Percentiles rank a stretch among this genome's conserved stretches.
These are phyloP conservation scores for Zonitis immaculata DNA, from an alignment of 2,888 invertebrate species.

Conservation along the genomic window DNA sequence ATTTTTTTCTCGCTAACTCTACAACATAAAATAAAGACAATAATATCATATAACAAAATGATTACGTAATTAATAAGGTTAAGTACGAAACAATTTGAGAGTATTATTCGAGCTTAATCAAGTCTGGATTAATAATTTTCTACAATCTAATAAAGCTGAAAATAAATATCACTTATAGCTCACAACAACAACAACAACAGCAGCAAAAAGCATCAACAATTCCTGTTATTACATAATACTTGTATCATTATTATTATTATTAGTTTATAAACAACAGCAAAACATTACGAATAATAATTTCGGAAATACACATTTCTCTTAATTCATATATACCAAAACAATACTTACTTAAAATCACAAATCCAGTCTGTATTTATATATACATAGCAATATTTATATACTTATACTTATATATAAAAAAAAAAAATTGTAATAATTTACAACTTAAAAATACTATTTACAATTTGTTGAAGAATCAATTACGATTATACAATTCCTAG, in stretches of 20 bases:
- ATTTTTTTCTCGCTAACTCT: no score
- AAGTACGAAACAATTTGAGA: slow-evolving; percentile 6
- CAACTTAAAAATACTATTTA: slow-evolving; percentile 30
- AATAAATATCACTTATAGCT: slow-evolving; percentile 15
- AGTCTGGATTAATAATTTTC: neutral
- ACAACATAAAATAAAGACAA: no score
- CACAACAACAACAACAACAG: slow-evolving; percentile 28
- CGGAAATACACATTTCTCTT: slow-evolving; percentile 3
- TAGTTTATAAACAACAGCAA: neutral
- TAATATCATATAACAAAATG: slow-evolving; percentile 2
- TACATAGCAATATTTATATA: no score
- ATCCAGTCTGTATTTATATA: slow-evolving; percentile 32
- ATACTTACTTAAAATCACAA: slow-evolving; percentile 27
- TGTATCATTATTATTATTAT: neutral
- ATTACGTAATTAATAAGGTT: slow-evolving; percentile 1
- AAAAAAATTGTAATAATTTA: slow-evolving; percentile 31
- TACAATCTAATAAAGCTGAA: slow-evolving; percentile 4
- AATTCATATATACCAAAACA: neutral
- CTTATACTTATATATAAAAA: neutral
- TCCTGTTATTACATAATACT: slow-evolving; percentile 21
- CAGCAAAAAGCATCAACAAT: slow-evolving; percentile 29
- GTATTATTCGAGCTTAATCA: neutral
- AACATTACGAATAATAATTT: slow-evolving; percentile 11
- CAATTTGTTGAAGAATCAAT: slow-evolving; percentile 34
- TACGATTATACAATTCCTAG: slow-evolving; percentile 6